These are phyloP conservation scores for Drosophila atripex DNA, from an alignment of 2,888 invertebrate species.

Conservation along the genomic window DNA sequence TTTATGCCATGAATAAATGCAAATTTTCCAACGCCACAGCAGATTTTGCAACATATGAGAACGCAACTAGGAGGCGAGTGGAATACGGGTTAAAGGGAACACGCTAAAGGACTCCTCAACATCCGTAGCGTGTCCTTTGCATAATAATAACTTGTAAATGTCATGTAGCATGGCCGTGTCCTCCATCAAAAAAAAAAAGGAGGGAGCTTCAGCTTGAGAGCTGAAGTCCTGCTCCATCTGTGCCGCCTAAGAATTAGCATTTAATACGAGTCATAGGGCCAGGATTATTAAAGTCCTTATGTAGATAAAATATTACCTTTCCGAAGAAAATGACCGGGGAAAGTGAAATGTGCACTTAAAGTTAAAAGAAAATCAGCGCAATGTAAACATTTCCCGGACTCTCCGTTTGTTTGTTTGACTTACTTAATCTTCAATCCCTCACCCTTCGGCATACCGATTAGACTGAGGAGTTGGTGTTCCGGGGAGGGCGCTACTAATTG, in stretches of 20 bases:
- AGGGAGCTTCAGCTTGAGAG: not conserved
- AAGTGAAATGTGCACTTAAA: conserved; percentile 13
- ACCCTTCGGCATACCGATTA: conserved; percentile 41
- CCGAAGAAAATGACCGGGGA: not conserved
- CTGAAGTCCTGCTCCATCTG: conserved; percentile 17
- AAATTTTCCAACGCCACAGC: conserved; percentile 69
- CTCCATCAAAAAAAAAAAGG: conserved; percentile 9
- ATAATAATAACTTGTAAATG: conserved; percentile 75
- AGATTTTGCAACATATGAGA: conserved; percentile 67
- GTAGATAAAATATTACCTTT: conserved; percentile 21
- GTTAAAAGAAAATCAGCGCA: not conserved
- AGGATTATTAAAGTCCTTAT: conserved; percentile 70
- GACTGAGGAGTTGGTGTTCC: conserved; percentile 32
- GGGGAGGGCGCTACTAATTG: conserved; percentile 50
- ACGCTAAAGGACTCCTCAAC: conserved; percentile 38
- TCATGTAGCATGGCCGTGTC: conserved; percentile 58
- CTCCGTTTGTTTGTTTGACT: conserved; percentile 7
- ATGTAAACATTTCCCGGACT: conserved; percentile 15
- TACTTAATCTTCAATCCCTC: conserved; percentile 14
- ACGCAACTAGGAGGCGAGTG: conserved; percentile 29
- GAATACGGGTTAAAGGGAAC: conserved; percentile 31
- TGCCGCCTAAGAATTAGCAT: conserved; percentile 65
- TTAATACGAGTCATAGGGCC: conserved; percentile 66
- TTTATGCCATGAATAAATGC: conserved; percentile 76
- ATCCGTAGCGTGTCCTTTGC: conserved; percentile 68